These are phyloP conservation scores for Rhopalosiphum nymphaeae DNA, from an alignment of 2,888 invertebrate genomes.

Conservation along the genomic window DNA sequence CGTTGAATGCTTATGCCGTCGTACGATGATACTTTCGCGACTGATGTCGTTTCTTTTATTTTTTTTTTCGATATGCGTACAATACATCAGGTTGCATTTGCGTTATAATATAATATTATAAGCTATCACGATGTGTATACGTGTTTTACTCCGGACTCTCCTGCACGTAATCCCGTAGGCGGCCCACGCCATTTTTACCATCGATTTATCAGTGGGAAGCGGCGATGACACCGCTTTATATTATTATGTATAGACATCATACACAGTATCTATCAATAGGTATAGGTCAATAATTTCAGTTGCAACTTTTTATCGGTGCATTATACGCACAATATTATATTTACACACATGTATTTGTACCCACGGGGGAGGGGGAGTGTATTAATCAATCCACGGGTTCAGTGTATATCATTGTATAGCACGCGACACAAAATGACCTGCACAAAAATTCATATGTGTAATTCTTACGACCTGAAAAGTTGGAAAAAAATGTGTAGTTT, in stretches of 20 bases:
- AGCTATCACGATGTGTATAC: background rate
- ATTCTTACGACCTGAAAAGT: background rate
- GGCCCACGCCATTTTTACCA: conserved; percentile 25
- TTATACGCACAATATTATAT: background rate
- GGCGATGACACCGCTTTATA: background rate
- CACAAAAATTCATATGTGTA: background rate
- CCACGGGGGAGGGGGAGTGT: background rate
- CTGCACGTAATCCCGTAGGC: background rate
- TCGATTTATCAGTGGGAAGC: conserved; percentile 59
- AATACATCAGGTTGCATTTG: background rate
- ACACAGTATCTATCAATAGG: background rate
- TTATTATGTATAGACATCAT: background rate
- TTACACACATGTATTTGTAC: background rate
- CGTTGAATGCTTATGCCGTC: background rate
- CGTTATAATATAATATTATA: background rate
- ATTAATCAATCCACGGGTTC: background rate
- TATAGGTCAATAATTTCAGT: background rate
- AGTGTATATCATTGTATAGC: background rate
- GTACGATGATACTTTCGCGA: background rate
- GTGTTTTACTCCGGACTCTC: background rate
- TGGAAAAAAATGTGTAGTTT: background rate
- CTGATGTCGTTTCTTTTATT: background rate
- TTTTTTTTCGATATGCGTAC: background rate
- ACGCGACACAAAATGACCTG: background rate
- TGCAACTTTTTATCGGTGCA: background rate